Percentiles rank a stretch among this genome's conserved stretches.
Evolutionary conservation across 2,888 invertebrate species (phyloP).

Genomic region (Sarcophaga carnaria): DNA sequence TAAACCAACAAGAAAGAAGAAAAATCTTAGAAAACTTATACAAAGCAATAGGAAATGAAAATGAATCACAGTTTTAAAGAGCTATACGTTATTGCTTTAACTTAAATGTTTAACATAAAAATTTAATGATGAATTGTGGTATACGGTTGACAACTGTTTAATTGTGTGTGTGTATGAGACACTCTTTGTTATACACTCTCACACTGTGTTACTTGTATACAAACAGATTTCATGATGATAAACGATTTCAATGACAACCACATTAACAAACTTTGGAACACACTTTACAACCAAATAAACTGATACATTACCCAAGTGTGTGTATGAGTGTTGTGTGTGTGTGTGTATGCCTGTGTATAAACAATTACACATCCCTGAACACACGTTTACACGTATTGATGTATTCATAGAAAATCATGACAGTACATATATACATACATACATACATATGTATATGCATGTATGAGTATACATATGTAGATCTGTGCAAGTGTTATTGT

Average conservation of each 20-base stretch:
- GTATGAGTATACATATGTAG: not conserved
- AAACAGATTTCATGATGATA: conserved; percentile 41
- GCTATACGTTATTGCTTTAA: not conserved
- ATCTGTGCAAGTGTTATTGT: not conserved
- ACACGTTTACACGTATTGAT: not conserved
- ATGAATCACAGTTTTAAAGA: not conserved
- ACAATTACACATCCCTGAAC: not conserved
- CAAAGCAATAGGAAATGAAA: not conserved
- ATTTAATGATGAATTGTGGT: conserved; percentile 37
- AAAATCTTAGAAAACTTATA: not conserved
- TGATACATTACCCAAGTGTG: not conserved
- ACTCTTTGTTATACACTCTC: not conserved
- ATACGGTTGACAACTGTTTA: not conserved
- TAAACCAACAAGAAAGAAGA: not conserved
- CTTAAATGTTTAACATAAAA: conserved; percentile 24
- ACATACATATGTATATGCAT: not conserved
- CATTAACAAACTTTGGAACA: conserved; percentile 37
- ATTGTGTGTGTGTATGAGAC: not conserved
- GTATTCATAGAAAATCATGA: conserved; percentile 5
- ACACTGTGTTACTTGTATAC: not conserved
- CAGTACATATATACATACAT: too few species aligned
- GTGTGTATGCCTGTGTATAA: not conserved
- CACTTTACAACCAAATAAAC: too few species aligned
- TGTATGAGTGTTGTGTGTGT: not conserved
- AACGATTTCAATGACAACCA: conserved; percentile 57